phyloP scores from a whole-genome alignment of 2,888 invertebrate genomes.

The Coremacera marginata region DNA sequence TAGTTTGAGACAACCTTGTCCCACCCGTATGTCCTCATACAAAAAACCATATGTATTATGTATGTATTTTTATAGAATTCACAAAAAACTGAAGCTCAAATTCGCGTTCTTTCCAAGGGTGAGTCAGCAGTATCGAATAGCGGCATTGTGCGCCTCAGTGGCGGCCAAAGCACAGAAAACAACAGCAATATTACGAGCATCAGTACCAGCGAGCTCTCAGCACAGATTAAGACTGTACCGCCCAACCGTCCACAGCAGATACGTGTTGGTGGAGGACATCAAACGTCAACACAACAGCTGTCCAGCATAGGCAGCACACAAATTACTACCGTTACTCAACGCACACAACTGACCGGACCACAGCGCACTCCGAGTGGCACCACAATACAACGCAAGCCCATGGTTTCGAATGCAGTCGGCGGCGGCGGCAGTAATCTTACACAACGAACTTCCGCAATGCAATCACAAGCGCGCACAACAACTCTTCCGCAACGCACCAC shows the following conservation, averaged over 20 bases:
- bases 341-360: conserved; percentile 41
- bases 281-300: conserved; percentile 42
- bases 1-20: not conserved
- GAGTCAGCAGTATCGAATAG: conserved; percentile 61
- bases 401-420: conserved; percentile 21
- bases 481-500: conserved; percentile 25
- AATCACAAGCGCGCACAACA: conserved; percentile 51
- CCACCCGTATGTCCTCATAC: conserved; percentile 16
- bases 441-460: conserved; percentile 46
- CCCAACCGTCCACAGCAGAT: conserved; percentile 49
- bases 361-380: conserved; percentile 49
- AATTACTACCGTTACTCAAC: conserved; percentile 47
- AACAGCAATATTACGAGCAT: conserved; percentile 14
- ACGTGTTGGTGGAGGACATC: conserved; percentile 50
- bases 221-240: conserved; percentile 25
- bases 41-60: conserved; percentile 38
- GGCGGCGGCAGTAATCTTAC: conserved; percentile 14
- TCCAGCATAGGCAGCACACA: conserved; percentile 49
- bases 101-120: conserved; percentile 66
- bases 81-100: conserved; percentile 64
- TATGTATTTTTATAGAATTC: conserved; percentile 57
- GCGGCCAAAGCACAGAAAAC: conserved; percentile 45
- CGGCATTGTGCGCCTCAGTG: conserved; percentile 64
- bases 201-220: conserved; percentile 43
- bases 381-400: conserved; percentile 54